Evolutionary conservation across 2,888 invertebrate genomes (phyloP).

Genomic region (Rapana venosa): DNA sequence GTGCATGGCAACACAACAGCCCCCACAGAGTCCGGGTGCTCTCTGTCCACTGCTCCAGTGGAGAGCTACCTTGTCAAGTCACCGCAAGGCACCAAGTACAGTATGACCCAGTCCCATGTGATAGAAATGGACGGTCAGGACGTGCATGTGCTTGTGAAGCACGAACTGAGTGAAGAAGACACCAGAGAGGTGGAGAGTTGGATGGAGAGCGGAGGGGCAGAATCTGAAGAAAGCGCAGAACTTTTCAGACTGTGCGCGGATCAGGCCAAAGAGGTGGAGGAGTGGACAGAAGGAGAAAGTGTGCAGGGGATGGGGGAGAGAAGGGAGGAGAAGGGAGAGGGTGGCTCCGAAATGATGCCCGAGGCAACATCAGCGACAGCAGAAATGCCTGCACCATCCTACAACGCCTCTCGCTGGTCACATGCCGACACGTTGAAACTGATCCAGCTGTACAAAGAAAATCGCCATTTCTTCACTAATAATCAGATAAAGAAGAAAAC

Average conservation of each 20-base stretch:
- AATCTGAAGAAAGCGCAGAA: neutral
- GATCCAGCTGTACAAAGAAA: conserved; percentile 35
- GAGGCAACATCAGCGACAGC: neutral
- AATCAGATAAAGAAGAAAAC: conserved; percentile 42
- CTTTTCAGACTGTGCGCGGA: too few species aligned
- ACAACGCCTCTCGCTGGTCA: neutral
- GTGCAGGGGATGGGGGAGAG: neutral
- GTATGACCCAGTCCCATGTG: neutral
- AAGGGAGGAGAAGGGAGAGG: neutral
- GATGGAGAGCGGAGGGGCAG: neutral
- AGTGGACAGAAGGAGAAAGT: neutral
- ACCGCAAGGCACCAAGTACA: neutral
- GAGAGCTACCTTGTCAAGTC: neutral
- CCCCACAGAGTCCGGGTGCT: neutral
- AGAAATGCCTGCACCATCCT: too few species aligned
- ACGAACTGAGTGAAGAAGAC: neutral
- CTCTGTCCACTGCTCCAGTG: too few species aligned
- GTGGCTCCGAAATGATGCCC: neutral
- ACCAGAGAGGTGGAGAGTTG: neutral
- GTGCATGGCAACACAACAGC: neutral
- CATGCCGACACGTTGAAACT: conserved; percentile 21
- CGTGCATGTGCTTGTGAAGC: neutral
- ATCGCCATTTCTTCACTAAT: conserved; percentile 4
- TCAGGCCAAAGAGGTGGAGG: neutral
- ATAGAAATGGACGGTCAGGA: neutral